Percentiles rank a stretch among this genome's conserved stretches.
Conservation (phyloP, 1,140 invertebrate genomes). For the Bombus confusus region DNA sequence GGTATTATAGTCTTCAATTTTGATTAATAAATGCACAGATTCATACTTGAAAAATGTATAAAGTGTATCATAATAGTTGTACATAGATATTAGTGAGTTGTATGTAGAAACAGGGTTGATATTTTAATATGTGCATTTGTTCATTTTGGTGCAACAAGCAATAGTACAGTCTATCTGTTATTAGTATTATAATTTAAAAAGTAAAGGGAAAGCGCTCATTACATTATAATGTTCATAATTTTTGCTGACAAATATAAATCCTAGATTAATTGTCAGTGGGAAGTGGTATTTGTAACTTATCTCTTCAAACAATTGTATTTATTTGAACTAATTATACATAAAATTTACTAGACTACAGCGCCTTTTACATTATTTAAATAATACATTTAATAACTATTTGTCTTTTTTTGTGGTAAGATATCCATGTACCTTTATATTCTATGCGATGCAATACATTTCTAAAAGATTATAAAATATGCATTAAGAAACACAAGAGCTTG, state of each 20-base stretch:
- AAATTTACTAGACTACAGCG: neutral
- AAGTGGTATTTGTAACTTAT: neutral
- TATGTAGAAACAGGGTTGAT: neutral
- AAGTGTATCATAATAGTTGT: conserved; percentile 2
- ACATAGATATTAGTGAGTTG: neutral
- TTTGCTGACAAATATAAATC: neutral
- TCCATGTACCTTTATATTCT: neutral
- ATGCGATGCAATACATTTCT: neutral
- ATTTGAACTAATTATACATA: neutral
- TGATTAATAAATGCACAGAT: neutral
- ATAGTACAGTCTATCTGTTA: neutral
- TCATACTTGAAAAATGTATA: neutral
- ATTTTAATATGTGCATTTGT: neutral
- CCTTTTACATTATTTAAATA: neutral
- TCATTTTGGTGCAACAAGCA: neutral
- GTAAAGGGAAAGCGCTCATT: neutral
- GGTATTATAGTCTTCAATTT: conserved; percentile 21
- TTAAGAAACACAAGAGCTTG: neutral
- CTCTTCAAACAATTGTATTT: neutral
- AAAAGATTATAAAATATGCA: neutral
- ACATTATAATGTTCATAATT: neutral
- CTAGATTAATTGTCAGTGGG: neutral
- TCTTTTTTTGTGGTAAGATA: neutral
- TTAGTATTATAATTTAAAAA: conserved; percentile 11
- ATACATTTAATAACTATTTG: neutral